Conservation (phyloP, 1,140 invertebrate genomes). For the Sminthurinus signatus region DNA sequence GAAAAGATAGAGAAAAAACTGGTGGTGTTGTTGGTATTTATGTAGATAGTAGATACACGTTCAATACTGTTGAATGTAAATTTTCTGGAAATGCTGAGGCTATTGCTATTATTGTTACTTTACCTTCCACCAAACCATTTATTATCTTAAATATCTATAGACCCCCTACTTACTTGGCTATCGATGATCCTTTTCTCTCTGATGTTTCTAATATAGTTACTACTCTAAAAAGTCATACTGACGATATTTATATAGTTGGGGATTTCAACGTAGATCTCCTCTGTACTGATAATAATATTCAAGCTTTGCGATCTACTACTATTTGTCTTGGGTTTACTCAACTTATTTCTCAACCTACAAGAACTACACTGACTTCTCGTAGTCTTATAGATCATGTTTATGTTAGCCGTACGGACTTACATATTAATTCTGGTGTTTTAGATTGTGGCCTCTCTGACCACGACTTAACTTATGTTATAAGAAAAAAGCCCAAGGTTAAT, state of each 20-base stretch:
- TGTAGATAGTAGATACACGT: too few relatives aligned
- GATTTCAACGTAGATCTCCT: not conserved
- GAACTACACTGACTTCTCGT: not conserved
- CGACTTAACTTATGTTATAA: conserved; percentile 1
- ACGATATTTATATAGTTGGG: not conserved
- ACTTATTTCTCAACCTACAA: not conserved
- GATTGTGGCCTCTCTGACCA: not conserved
- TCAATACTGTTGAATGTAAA: too few relatives aligned
- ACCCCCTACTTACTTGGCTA: not conserved
- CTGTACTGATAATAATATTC: not conserved
- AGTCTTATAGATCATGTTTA: not conserved
- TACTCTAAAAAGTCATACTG: not conserved
- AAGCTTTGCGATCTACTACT: not conserved
- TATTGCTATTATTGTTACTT: too few relatives aligned
- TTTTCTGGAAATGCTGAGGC: too few relatives aligned
- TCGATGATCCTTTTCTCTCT: not conserved
- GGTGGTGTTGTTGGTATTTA: too few relatives aligned
- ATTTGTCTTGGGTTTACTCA: not conserved
- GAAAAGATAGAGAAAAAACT: too few relatives aligned
- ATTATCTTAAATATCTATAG: not conserved
- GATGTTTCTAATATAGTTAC: not conserved
- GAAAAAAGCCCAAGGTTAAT: not conserved
- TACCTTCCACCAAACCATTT: not conserved
- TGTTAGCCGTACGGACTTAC: not conserved
- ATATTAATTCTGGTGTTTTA: not conserved